Evolutionary conservation across 2,888 invertebrate species (phyloP), one percentile per base, ranked within the genome.

Genomic region (Ceraclea dissimilis): DNA sequence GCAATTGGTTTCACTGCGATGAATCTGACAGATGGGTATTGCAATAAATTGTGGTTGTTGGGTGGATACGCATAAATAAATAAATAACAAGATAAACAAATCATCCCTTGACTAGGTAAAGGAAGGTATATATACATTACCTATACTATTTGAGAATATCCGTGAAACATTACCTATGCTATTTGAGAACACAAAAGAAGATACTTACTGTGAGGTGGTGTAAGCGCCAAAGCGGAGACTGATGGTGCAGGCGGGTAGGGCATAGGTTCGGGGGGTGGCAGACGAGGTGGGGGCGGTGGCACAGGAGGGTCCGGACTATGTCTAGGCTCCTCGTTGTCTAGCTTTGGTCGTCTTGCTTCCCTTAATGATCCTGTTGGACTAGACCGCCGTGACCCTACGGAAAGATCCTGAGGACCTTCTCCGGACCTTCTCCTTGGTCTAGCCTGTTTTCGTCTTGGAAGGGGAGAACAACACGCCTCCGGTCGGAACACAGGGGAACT

Each of bases 391-490:
- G 4, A 51, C 10, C 59, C 60, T 34, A 60, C 1, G 66, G 72
- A 59, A 44, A 85, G 73, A 66, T 85, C 85, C 65, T 84, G 84
- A 2, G 83, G 78, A 11, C 79, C 78, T 65, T 93, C 93, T 5
- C 91, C 90, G 0, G 91, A 91, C 67, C 92, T 81, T 62, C 93
- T 79, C 48, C 92, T 76, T 2, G 93, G 93, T 50, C 92, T 76
- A 6, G 92, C 92, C 72, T 93, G 92, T 67, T 92, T 92, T 62
- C 92, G 77, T 60, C 92, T 77, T 1, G 91, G 89, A 74, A 88
- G 80, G n/a, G 90, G 90, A 57, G 89, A 90, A 54, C 84, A 82
- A 64, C 88, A 87, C 66, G 80, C 69, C 65, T 74, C 70, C 54
- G 79, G 68, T 64, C 74, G 58, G 65, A 75, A 70, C 56, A 79